A percentile compares a stretch with the other conserved stretches of the same genome.
phyloP scores from a whole-genome alignment of 2,797 vertebrate genomes.

The Synanceia verrucosa region DNA sequence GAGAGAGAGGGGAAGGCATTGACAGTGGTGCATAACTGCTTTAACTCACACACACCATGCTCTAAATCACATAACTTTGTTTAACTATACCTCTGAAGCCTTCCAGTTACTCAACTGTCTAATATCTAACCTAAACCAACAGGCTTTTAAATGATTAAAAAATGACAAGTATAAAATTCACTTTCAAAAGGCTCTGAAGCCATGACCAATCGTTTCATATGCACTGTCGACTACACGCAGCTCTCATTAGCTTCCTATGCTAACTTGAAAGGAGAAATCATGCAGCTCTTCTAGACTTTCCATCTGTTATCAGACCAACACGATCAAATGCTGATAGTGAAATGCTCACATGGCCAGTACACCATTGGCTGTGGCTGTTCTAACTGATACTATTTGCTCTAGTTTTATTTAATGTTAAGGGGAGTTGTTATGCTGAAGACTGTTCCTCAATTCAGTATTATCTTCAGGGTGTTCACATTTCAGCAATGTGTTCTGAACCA shows the following conservation, averaged over 20 bases:
- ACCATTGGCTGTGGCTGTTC: too few species aligned
- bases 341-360: background rate
- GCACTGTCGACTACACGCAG: too few species aligned
- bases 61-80: conserved; percentile 15
- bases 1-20: conserved; percentile 15
- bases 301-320: background rate
- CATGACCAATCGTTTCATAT: too few species aligned
- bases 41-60: conserved; percentile 23
- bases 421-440: too few species aligned
- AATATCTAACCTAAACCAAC: background rate
- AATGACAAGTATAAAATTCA: background rate
- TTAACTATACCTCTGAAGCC: background rate
- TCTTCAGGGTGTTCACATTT: too few species aligned
- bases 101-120: background rate
- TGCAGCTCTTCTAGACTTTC: background rate
- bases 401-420: too few species aligned
- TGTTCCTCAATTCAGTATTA: too few species aligned
- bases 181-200: background rate
- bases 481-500: too few species aligned
- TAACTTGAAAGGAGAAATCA: background rate
- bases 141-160: background rate
- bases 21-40: conserved; percentile 32
- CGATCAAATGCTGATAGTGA: background rate
- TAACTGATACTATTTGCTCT: too few species aligned
- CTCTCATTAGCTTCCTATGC: background rate